These are phyloP conservation scores for Decapterus maruadsi DNA, from an alignment of 2,797 vertebrate species.

Conservation along the genomic window DNA sequence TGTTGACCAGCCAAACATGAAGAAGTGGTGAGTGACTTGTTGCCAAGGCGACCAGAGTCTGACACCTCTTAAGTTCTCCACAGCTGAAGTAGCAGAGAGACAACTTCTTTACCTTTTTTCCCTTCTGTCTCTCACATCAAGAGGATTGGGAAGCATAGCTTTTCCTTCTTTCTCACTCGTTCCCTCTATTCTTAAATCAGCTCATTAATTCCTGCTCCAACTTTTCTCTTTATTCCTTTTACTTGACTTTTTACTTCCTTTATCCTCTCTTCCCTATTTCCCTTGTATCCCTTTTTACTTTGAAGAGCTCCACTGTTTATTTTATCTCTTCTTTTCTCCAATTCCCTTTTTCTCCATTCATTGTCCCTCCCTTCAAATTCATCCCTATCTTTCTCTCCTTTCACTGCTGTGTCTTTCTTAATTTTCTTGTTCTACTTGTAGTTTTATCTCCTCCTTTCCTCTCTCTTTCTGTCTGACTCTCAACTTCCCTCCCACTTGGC, in stretches of 20 bases:
- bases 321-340: neutral
- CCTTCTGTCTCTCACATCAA: neutral
- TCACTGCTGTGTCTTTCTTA: conserved; percentile 4
- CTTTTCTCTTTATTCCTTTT: neutral
- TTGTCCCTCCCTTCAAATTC: neutral
- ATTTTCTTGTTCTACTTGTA: conserved; percentile 30
- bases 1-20: conserved; percentile 62
- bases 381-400: neutral
- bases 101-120: neutral
- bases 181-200: neutral
- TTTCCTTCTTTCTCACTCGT: neutral
- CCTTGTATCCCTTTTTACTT: no score
- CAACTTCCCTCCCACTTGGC: conserved; percentile 62
- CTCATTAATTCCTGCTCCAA: neutral
- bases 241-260: no score
- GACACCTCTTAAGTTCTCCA: conserved; percentile 68
- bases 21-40: conserved; percentile 77
- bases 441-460: neutral
- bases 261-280: no score
- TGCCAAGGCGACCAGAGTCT: conserved; percentile 70
- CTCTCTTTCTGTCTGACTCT: conserved; percentile 22
- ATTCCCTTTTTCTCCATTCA: neutral
- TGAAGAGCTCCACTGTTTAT: no score
- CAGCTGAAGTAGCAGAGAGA: conserved; percentile 49
- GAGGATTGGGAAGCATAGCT: neutral